phyloP scores from a whole-genome alignment of 53 echinoderm and acorn worm genomes.

The Antedon mediterranea region DNA sequence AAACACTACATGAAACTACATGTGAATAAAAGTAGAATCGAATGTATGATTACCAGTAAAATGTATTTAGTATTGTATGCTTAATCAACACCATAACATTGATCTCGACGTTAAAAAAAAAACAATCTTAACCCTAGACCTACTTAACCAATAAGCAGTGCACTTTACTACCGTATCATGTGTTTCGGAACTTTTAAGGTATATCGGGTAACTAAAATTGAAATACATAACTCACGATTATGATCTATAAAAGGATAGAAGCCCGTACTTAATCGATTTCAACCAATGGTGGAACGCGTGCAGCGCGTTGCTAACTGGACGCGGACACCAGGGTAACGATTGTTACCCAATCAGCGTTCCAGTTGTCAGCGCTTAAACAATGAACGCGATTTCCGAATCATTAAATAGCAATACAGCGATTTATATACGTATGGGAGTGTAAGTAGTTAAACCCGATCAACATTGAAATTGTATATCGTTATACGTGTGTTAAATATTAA shows the following conservation, averaged over 20 bases:
- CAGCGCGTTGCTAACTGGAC: neutral
- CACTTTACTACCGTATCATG: neutral
- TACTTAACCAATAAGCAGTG: too few relatives aligned
- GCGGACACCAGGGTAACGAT: neutral
- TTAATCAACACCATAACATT: too few relatives aligned
- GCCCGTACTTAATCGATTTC: neutral
- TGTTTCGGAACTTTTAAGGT: neutral
- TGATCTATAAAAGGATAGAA: neutral
- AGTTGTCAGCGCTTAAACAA: neutral
- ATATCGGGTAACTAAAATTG: neutral
- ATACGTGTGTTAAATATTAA: neutral
- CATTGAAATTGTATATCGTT: neutral
- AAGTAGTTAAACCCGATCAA: neutral
- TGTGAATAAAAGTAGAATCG: too few relatives aligned
- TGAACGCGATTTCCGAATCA: neutral
- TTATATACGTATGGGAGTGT: neutral
- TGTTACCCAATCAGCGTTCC: neutral
- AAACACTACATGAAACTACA: too few relatives aligned
- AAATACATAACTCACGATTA: neutral
- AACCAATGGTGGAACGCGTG: neutral
- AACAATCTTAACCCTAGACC: too few relatives aligned
- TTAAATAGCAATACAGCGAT: neutral
- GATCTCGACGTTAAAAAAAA: too few relatives aligned
- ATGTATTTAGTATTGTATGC: too few relatives aligned
- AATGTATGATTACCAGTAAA: too few relatives aligned